Base-by-base conservation (phyloP, 2,113 vertebrate genomes). In the Tyto alba region DNA sequence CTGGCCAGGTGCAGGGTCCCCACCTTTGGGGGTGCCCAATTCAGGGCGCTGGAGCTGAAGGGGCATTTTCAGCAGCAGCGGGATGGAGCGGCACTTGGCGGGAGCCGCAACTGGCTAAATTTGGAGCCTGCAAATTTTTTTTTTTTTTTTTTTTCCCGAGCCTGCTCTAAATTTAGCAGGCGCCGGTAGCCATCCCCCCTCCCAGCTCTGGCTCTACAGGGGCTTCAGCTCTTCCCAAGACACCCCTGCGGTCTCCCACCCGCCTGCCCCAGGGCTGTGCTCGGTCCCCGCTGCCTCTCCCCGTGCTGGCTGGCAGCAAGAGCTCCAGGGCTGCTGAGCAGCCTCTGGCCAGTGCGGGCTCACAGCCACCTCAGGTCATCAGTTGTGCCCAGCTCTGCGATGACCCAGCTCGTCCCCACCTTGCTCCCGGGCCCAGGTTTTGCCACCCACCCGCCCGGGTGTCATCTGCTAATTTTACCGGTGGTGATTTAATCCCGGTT, bases 381-480 rank as follows among this genome's bases (percentile, higher is more conserved):
- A 2, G 1, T 3, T 11, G 43, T 40, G 21, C 45, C 53, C 60
- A 74, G 50, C 40, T 50, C 77, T 18, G 86, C 4, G 0, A 23
- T 4, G 73, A 53, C 69, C 90, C 8, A 0, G 10, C 71, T 40
- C 2, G 0, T 30, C 75, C 57, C 50, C 45, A 63, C 88, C 5
- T 16, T 36, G 48, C 55, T 81, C 77, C 43, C 40, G 0, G 0
- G 60, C 29, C 64, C 34, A 29, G 30, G 53, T 90, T 92, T 77
- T 89, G 53, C 50, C 60, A 8, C 77, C 84, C 19, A 3, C 74
- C 85, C 1, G 1, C 50, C 36, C 5, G 0, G 73, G 57, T 88
- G 82, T 95, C 94, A 97, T 66, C 53, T 73, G 85, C 95, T 97
- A 95, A 94, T 94, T 97, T 97, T 97, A 94, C 88, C 75, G 53